phyloP scores from a whole-genome alignment of 2,888 invertebrate species.

The Acleris holmiana region DNA sequence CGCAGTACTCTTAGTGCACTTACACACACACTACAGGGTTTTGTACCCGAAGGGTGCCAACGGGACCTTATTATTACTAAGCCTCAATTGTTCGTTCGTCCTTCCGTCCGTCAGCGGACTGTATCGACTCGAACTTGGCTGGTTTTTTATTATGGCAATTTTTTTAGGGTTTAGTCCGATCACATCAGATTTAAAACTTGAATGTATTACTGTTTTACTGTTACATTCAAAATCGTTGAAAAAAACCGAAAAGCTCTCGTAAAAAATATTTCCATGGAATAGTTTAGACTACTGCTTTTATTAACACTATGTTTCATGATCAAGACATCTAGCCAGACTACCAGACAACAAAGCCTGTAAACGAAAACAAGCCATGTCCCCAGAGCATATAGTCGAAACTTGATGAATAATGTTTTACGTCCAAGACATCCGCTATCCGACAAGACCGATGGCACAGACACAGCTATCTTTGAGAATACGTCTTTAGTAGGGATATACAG shows the following conservation, averaged over 20 bases:
- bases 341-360: neutral
- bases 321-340: constrained; percentile 11
- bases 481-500: neutral
- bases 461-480: neutral
- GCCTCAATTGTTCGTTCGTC: no score
- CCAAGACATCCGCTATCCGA: constrained; percentile 10
- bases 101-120: no score
- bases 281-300: constrained; percentile 9
- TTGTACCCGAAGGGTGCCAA: no score
- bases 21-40: no score
- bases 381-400: neutral
- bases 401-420: constrained; percentile 10
- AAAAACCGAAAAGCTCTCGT: neutral
- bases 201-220: no score
- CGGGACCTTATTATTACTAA: no score
- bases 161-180: no score
- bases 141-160: no score
- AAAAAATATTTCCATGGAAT: no score
- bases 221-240: neutral
- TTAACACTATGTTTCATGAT: constrained; percentile 13
- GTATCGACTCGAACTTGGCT: no score
- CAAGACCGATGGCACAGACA: neutral
- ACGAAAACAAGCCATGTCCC: neutral
- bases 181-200: no score
- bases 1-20: no score